A percentile compares a stretch with the other conserved stretches of the same genome.
These are phyloP conservation scores for Ophion ellenae DNA, from an alignment of 2,888 invertebrate species.

Conservation along the genomic window DNA sequence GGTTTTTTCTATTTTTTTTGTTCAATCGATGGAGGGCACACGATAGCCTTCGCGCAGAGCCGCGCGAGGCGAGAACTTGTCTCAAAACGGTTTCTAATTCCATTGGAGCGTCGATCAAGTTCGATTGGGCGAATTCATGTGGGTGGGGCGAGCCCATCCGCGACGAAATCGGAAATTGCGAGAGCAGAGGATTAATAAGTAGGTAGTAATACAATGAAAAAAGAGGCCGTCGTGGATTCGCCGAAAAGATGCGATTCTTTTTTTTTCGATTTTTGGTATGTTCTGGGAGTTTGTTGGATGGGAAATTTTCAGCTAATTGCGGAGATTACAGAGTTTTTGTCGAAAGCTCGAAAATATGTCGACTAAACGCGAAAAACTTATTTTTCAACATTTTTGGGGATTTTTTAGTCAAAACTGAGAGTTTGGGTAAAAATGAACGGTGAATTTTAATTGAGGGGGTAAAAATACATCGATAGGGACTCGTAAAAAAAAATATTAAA, in stretches of 20 bases:
- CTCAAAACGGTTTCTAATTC: constrained; percentile 63
- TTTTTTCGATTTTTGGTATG: constrained; percentile 18
- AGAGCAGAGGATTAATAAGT: constrained; percentile 39
- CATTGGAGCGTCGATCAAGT: constrained; percentile 55
- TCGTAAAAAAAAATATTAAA: no score
- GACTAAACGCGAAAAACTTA: no score
- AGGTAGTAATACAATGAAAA: constrained; percentile 24
- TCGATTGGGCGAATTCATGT: constrained; percentile 62
- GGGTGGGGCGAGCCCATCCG: no score
- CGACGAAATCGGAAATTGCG: constrained; percentile 44
- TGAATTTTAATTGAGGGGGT: no score
- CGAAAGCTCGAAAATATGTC: no score
- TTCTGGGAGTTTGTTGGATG: neutral
- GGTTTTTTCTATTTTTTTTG: constrained; percentile 37
- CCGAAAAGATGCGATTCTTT: constrained; percentile 6
- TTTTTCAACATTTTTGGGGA: no score
- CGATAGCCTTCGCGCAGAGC: constrained; percentile 56
- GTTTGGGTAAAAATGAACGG: no score
- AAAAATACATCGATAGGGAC: no score
- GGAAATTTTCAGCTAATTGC: no score
- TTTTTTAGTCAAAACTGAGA: no score
- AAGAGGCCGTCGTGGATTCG: neutral
- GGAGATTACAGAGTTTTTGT: no score
- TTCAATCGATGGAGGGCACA: constrained; percentile 34
- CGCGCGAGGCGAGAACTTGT: constrained; percentile 53